Base-by-base conservation (phyloP, 2,113 vertebrate genomes). In the Sorex fumeus region DNA sequence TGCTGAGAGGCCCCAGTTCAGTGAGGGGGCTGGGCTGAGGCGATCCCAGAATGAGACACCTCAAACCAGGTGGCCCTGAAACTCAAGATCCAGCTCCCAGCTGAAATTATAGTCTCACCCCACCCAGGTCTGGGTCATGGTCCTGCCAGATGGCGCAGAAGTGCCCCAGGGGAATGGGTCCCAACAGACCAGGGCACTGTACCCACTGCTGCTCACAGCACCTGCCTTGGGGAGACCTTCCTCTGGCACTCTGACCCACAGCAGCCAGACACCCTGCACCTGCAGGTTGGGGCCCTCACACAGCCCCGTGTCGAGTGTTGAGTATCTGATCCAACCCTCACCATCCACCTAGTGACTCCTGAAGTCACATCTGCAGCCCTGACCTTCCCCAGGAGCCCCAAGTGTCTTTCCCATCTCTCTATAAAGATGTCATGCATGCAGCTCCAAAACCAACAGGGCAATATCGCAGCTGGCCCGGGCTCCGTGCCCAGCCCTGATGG, bases 121-220 rank as follows among this genome's bases (percentile, higher is more conserved):
- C 18, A 8, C 18, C 13, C 47, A 81, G 90, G 83, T 81, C 90
- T 32, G 77, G 62, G 30, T 40, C 93, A 3, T 10, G 69, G 69
- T 30, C 50, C 64, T 69, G 62, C 86, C 94, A 94, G 92, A 90
- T 92, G 95, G 95, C 72, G 7, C 13, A 75, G 82, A 36, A 45
- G 88, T 23, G 16, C 84, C 21, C 1, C 64, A 2, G 36, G 79
- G 36, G 83, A 83, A 50, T 82, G 64, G 75, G 21, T 72, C 62
- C 66, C 77, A 75, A 4, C 77, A 93, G 78, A 91, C 92, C 87
- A 87, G 90, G 78, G 32, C 28, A 36, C 66, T 11, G 47, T 27
- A 7, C 1, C 13, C 4, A 1, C 71, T n/a, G 36, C 60, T 53
- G 47, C 50, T 90, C 60, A 6, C 23, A 15, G 67, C 28, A 34